These are phyloP conservation scores for Xenopus laevis DNA, from an alignment of 2,113 vertebrate genomes.

Conservation along the genomic window DNA sequence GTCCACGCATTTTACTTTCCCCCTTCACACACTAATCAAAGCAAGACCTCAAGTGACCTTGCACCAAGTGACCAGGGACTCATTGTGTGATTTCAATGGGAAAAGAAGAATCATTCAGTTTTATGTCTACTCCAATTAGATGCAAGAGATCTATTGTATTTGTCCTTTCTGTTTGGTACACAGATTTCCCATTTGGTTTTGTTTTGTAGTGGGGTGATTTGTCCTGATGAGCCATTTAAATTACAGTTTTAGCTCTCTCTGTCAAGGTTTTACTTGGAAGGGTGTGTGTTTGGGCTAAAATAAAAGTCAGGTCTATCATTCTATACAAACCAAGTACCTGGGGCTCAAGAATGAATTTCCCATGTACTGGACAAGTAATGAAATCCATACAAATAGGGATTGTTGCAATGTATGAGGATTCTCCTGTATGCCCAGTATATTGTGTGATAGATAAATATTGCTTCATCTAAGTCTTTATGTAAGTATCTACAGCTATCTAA, in stretches of 20 bases:
- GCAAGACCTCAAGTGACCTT: slow-evolving; percentile 34
- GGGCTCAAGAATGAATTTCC: slow-evolving; percentile 10
- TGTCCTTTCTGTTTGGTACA: slow-evolving; percentile 13
- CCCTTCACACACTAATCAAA: slow-evolving; percentile 13
- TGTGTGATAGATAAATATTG: too few relatives aligned
- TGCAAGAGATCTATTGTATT: neutral
- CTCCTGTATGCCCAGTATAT: too few relatives aligned
- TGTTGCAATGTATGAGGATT: too few relatives aligned
- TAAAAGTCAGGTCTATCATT: slow-evolving; percentile 7
- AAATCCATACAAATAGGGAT: too few relatives aligned
- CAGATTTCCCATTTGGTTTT: slow-evolving; percentile 10
- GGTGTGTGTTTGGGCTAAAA: slow-evolving; percentile 21
- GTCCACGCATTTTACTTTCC: slow-evolving; percentile 1
- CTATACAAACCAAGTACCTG: neutral
- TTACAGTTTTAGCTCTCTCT: slow-evolving; percentile 55
- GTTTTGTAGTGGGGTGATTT: too few relatives aligned
- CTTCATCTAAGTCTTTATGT: too few relatives aligned
- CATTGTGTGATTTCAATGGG: slow-evolving; percentile 10
- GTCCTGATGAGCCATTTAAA: slow-evolving; percentile 52
- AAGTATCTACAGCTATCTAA: too few relatives aligned
- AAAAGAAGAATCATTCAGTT: slow-evolving; percentile 7
- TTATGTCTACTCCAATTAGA: neutral
- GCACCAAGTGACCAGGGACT: slow-evolving; percentile 18
- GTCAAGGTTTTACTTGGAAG: slow-evolving; percentile 55
- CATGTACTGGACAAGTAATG: too few relatives aligned